phyloP scores from a whole-genome alignment of 2,797 vertebrate species.

The Sciurus carolinensis region DNA sequence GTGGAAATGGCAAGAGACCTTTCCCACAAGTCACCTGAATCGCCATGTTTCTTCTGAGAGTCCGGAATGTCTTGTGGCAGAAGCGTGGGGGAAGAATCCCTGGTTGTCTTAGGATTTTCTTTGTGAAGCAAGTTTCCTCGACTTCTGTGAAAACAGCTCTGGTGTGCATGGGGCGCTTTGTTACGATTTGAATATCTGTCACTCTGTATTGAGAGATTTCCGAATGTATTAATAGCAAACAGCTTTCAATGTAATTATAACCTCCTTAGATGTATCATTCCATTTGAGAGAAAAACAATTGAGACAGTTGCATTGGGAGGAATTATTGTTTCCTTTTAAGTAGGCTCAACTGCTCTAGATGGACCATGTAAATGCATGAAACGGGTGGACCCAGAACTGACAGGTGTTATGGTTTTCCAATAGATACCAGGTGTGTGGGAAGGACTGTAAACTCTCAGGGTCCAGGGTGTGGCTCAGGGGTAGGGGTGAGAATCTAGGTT shows the following conservation, averaged over 20 bases:
- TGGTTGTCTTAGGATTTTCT: neutral
- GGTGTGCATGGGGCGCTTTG: neutral
- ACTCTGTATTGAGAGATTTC: neutral
- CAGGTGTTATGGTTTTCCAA: fast-evolving
- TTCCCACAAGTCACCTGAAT: neutral
- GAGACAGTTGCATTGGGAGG: too few relatives aligned
- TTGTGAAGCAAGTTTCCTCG: neutral
- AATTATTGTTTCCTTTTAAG: neutral
- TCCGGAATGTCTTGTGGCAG: neutral
- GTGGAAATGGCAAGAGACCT: neutral
- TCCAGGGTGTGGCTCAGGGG: too few relatives aligned
- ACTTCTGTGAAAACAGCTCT: neutral
- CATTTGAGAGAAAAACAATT: neutral
- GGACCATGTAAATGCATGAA: neutral
- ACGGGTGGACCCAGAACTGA: neutral
- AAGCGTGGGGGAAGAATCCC: neutral
- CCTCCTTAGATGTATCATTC: neutral
- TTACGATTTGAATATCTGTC: neutral
- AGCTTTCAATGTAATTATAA: neutral
- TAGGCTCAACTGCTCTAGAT: neutral
- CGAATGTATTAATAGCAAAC: neutral
- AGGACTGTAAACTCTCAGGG: neutral
- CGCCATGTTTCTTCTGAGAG: neutral
- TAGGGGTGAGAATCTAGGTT: too few relatives aligned
- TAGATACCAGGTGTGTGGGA: neutral